phyloP scores from a whole-genome alignment of 2,113 vertebrate genomes.

The Crotalus viridis region DNA sequence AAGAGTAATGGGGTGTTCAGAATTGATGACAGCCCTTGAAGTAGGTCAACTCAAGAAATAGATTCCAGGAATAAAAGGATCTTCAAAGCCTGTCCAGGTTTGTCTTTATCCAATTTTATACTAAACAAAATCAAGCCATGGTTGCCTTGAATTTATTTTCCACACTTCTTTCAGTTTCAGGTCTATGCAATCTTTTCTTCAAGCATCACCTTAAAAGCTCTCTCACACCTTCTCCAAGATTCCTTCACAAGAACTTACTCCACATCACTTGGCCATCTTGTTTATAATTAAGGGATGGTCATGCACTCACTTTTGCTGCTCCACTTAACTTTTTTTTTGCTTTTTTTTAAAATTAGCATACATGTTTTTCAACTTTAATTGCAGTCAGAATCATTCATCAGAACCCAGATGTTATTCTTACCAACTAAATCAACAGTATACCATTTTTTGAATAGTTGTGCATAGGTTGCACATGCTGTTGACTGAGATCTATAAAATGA shows the following conservation, averaged over 20 bases:
- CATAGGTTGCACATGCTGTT: background rate
- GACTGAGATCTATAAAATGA: background rate
- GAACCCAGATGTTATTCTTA: background rate
- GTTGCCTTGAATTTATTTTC: background rate
- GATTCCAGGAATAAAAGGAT: background rate
- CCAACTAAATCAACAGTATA: background rate
- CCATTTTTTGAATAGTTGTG: background rate
- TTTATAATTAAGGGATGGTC: background rate
- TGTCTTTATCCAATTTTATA: background rate
- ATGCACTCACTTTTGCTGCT: background rate
- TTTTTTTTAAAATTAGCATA: background rate
- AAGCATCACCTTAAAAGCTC: background rate
- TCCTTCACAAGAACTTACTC: background rate
- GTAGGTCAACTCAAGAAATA: background rate
- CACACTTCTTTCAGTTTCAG: background rate
- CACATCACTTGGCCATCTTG: background rate
- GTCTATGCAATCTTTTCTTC: background rate
- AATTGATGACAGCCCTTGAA: background rate
- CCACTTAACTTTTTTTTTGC: background rate
- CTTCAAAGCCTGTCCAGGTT: background rate
- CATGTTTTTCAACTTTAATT: background rate
- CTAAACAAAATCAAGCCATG: background rate
- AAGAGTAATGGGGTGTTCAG: background rate
- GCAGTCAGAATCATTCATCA: background rate
- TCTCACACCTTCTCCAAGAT: background rate